Evolutionary conservation across 1,140 invertebrate species (phyloP).

Genomic region (Manduca sexta): DNA sequence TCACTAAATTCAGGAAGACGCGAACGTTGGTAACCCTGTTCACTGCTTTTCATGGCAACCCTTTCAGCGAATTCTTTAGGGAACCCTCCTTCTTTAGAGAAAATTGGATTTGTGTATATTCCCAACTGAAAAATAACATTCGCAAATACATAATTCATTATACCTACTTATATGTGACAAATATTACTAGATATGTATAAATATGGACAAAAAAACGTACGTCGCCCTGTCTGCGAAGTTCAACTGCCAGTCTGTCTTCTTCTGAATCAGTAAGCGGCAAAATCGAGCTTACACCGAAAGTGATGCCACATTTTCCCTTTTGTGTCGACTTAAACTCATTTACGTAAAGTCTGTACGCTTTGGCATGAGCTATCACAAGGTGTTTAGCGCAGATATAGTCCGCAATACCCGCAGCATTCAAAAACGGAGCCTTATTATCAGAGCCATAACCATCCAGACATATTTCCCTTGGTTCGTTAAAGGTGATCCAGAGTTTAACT

Average conservation of each 20-base stretch:
- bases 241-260: slow-evolving; percentile 66
- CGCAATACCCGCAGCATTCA: slow-evolving; percentile 39
- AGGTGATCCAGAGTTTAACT: slow-evolving; percentile 54
- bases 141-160: no score
- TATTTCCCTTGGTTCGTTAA: slow-evolving; percentile 56
- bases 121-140: slow-evolving; percentile 12
- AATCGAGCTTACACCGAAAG: slow-evolving; percentile 51
- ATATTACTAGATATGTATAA: no score
- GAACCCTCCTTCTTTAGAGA: slow-evolving; percentile 70
- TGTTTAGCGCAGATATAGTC: slow-evolving; percentile 69
- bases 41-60: slow-evolving; percentile 59
- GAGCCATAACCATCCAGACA: slow-evolving; percentile 38
- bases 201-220: no score
- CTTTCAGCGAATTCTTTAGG: slow-evolving; percentile 67
- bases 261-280: slow-evolving; percentile 55
- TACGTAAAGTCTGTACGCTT: slow-evolving; percentile 52
- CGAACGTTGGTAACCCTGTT: slow-evolving; percentile 56
- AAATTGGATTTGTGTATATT: slow-evolving; percentile 21
- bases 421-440: slow-evolving; percentile 32
- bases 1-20: slow-evolving; percentile 71
- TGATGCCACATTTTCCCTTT: slow-evolving; percentile 25
- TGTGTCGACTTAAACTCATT: slow-evolving; percentile 35
- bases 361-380: slow-evolving; percentile 71
- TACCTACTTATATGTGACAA: no score
- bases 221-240: slow-evolving; percentile 50